phyloP scores from a whole-genome alignment of 2,113 vertebrate genomes.

The Myrmecobius fasciatus region DNA sequence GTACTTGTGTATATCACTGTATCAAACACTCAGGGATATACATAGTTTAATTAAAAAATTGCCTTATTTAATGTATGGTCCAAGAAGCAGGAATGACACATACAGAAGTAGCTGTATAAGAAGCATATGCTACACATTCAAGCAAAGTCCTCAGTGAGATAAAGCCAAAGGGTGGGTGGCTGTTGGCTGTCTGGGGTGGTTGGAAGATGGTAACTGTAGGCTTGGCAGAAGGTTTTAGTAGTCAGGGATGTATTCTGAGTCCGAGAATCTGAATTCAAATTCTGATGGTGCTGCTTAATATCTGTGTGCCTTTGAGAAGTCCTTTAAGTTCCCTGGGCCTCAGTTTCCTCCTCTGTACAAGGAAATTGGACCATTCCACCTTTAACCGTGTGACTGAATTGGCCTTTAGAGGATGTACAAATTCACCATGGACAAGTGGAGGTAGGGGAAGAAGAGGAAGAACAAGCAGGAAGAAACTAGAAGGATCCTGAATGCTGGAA shows the following conservation, averaged over 20 bases:
- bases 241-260: background rate
- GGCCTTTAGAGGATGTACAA: background rate
- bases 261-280: background rate
- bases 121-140: background rate
- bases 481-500: background rate
- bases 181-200: background rate
- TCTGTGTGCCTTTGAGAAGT: background rate
- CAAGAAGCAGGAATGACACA: background rate
- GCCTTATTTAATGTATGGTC: background rate
- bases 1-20: background rate
- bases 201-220: background rate
- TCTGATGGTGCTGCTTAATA: background rate
- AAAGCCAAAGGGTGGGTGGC: background rate
- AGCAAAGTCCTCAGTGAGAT: background rate
- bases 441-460: background rate
- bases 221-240: background rate
- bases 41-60: background rate
- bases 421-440: background rate
- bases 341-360: background rate
- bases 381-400: background rate
- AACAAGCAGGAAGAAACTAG: background rate
- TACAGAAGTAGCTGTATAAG: background rate
- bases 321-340: background rate
- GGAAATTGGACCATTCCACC: background rate
- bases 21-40: background rate